These are phyloP conservation scores for Choristoneura rosaceana DNA, from an alignment of 2,888 invertebrate species.

Conservation along the genomic window DNA sequence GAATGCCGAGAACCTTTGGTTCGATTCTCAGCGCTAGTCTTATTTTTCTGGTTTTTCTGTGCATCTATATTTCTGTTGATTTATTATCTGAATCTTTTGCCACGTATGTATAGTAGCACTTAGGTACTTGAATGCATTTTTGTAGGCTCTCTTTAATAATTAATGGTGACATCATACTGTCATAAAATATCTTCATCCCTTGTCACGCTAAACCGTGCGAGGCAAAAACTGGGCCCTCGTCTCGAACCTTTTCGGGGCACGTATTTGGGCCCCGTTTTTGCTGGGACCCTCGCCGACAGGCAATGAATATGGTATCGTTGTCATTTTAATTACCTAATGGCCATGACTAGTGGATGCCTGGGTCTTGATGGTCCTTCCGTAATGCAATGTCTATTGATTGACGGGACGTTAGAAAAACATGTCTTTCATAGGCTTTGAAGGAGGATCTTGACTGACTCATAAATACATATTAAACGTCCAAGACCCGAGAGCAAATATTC, in stretches of 20 bases:
- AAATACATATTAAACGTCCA: too few species aligned
- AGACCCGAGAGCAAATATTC: too few species aligned
- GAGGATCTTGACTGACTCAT: too few species aligned
- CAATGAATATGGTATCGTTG: conserved; percentile 20
- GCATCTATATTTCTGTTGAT: too few species aligned
- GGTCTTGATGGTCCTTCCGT: neutral
- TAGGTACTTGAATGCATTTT: too few species aligned
- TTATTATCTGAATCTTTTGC: too few species aligned
- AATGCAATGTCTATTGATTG: neutral
- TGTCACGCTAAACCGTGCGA: conserved; percentile 3
- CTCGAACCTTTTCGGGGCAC: conserved; percentile 7
- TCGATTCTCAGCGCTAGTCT: too few species aligned
- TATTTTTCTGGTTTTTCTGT: too few species aligned
- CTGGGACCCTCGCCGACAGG: conserved; percentile 11
- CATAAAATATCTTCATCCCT: conserved; percentile 11
- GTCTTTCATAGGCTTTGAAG: too few species aligned
- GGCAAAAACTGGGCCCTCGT: conserved; percentile 37
- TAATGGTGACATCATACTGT: conserved; percentile 2
- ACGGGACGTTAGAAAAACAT: too few species aligned
- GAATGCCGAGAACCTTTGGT: too few species aligned
- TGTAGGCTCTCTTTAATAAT: neutral
- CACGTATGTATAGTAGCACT: too few species aligned
- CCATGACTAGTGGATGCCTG: neutral
- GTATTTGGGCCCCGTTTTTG: conserved; percentile 16
- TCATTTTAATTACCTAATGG: conserved; percentile 17